These are phyloP conservation scores for Dicranocentrus wangi DNA, from an alignment of 2,888 invertebrate species.

Conservation along the genomic window DNA sequence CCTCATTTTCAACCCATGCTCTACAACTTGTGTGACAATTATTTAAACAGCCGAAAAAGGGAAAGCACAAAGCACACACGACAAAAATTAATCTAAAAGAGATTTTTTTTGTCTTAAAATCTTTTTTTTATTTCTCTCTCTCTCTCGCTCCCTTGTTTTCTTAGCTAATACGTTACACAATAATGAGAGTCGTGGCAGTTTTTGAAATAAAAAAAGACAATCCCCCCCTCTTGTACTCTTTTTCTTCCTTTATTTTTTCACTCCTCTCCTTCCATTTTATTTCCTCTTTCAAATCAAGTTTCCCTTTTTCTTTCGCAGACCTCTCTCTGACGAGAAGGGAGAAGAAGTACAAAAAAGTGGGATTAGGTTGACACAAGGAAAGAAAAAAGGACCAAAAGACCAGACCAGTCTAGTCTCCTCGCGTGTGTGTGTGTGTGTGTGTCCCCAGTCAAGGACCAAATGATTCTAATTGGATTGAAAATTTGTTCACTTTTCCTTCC, in stretches of 20 bases:
- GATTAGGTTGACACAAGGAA: constrained; percentile 4
- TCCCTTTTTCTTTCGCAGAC: background rate
- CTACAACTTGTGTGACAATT: no score
- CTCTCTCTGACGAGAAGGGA: background rate
- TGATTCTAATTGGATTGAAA: constrained; percentile 23
- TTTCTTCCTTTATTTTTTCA: background rate
- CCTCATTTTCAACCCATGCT: no score
- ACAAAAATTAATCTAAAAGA: background rate
- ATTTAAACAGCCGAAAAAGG: constrained; percentile 15
- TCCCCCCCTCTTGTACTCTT: background rate
- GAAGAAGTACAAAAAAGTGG: background rate
- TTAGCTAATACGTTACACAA: constrained; percentile 12
- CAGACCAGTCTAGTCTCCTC: background rate
- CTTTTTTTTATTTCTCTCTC: background rate
- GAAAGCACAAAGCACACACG: background rate
- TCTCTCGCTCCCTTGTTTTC: background rate
- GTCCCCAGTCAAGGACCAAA: constrained; percentile 15
- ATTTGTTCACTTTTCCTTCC: constrained; percentile 1
- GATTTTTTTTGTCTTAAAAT: constrained; percentile 3
- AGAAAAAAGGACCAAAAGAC: background rate
- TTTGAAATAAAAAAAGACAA: background rate
- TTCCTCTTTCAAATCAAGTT: constrained; percentile 1
- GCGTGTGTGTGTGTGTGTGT: no score
- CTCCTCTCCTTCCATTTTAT: background rate
- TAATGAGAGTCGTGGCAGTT: background rate